phyloP scores from a whole-genome alignment of 2,888 invertebrate genomes.

The Dexiosoma caninum region DNA sequence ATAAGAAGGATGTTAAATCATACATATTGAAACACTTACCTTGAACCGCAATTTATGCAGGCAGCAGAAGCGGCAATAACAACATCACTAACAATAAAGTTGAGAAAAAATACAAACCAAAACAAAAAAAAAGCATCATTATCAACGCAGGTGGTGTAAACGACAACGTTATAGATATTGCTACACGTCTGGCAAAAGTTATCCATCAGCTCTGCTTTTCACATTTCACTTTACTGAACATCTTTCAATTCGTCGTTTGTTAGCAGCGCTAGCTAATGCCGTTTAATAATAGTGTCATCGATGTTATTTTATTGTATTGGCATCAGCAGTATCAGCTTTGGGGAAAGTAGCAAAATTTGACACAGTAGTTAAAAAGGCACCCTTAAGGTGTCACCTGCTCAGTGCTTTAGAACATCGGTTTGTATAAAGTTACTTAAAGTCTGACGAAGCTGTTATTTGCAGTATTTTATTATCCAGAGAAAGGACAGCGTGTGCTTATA shows the following conservation, averaged over 20 bases:
- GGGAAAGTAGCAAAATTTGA: conserved; percentile 62
- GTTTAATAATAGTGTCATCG: conserved; percentile 36
- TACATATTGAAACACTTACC: conserved; percentile 52
- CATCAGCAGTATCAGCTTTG: conserved; percentile 28
- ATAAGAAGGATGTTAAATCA: conserved; percentile 40
- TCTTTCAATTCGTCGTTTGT: neutral
- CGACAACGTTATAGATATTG: conserved; percentile 33
- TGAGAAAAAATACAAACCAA: neutral
- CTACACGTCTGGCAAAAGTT: neutral
- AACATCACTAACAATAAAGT: neutral
- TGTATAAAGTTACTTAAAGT: neutral
- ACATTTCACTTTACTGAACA: neutral
- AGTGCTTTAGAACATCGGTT: neutral
- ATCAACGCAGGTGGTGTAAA: conserved; percentile 49
- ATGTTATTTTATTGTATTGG: conserved; percentile 7
- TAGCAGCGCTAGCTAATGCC: conserved; percentile 5
- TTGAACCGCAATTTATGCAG: conserved; percentile 46
- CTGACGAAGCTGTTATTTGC: neutral
- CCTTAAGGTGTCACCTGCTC: conserved; percentile 57
- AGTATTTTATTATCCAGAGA: neutral
- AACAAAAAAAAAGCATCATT: conserved; percentile 40
- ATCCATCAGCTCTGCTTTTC: neutral
- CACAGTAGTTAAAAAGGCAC: conserved; percentile 62
- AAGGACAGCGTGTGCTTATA: too few species aligned
- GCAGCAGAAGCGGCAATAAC: neutral